phyloP scores from a whole-genome alignment of 2,113 vertebrate genomes.

The Engraulis encrasicolus region DNA sequence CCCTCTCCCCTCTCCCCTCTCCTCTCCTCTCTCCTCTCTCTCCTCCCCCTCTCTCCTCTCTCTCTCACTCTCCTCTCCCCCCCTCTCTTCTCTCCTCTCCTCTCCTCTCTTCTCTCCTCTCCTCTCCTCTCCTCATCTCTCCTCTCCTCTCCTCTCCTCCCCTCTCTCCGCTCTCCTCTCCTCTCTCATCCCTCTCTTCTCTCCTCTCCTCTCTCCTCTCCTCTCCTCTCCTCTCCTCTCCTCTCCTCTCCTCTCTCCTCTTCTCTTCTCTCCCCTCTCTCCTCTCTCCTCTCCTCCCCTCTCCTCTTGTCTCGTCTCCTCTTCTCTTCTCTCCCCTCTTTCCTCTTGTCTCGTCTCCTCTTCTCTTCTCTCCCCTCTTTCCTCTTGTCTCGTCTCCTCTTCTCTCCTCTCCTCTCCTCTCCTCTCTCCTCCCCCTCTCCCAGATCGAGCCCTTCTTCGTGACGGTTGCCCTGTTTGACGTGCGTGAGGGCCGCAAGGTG shows the following conservation, averaged over 20 bases:
- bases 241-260: background rate
- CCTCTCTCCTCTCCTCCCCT: too few species aligned
- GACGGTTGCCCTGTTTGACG: conserved; percentile 87
- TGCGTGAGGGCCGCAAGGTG: conserved; percentile 88
- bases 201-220: background rate
- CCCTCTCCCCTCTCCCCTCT: background rate
- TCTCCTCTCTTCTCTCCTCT: background rate
- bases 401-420: background rate
- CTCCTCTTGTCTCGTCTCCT: background rate
- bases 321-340: background rate
- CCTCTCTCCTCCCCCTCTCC: background rate
- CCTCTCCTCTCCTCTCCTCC: too few species aligned
- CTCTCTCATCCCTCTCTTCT: too few species aligned
- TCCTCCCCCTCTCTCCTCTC: background rate
- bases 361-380: background rate
- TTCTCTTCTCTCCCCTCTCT: background rate
- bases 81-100: too few species aligned
- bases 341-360: background rate
- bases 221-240: background rate
- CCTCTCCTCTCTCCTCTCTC: background rate
- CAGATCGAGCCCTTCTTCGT: conserved; percentile 97
- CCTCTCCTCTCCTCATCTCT: background rate
- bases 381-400: too few species aligned
- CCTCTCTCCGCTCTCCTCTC: too few species aligned
- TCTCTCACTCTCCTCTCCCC: too few species aligned